Evolutionary conservation across 2,797 vertebrate genomes (phyloP), one percentile per base, ranked within the genome.

Genomic region (Periparus ater): DNA sequence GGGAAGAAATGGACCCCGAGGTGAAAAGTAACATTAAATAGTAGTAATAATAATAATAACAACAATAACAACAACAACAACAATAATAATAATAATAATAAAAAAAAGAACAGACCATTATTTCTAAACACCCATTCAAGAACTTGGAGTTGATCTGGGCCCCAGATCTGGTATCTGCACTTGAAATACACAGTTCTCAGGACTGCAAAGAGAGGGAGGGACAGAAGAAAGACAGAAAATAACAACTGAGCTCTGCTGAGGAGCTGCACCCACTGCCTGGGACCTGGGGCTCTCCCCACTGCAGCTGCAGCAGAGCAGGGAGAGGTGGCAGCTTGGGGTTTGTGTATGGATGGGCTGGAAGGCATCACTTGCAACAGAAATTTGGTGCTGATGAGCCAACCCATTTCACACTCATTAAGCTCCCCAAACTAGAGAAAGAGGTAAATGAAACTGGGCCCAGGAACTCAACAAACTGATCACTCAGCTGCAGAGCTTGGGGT

Each of bases 11-110:
- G 80, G 95, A 95, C 77, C 91, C 80, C 85, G 57, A 95, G 94
- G 89, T 53, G 11, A 95, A 95, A 94, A 78, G 91, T 74, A 92
- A 94, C 71, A 91, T 96, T 95, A 96, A 96, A 96, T 95, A 96
- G 85, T 84, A 96, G 89, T 86, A 90, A 88, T 88, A 95, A 93
- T 58, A 91, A 95, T 14, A 85, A 95, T 0, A 80, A 92, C 0
- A 78, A 95, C 0, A 89, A 93, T 0, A 89, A 94, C 2, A 70
- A 90, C 2, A 65, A 87, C 0, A 83, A 91, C 0, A 93, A 91
- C 0, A 85, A 87, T 13, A 68, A 85, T 38, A 27, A 48, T 6
- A 47, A 62, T 13, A 40, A 61, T 5, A 51, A n/a, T n/a, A 65
- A 67, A 83, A 67, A 83, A 93, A 95, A 87, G 66, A 82, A 84